Evolutionary conservation across 2,113 vertebrate species (phyloP).

Genomic region (Mionectes macconnelli): DNA sequence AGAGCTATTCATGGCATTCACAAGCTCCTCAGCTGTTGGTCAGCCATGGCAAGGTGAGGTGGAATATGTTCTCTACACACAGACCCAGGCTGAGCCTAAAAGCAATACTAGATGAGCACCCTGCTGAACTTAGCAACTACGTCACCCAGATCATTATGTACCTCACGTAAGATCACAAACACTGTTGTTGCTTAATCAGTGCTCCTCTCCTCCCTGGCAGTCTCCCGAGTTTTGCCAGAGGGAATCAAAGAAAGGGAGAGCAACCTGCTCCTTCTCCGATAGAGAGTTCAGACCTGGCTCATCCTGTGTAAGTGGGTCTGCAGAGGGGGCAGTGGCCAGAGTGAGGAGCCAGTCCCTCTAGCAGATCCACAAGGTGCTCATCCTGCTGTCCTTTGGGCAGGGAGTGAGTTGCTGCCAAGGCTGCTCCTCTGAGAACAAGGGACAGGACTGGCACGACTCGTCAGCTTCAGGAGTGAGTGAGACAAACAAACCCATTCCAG

Average conservation of each 20-base stretch:
- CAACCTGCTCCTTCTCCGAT: not conserved
- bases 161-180: not conserved
- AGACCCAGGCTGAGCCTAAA: not conserved
- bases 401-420: not conserved
- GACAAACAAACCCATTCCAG: not conserved
- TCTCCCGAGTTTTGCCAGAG: not conserved
- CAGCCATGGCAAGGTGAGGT: not conserved
- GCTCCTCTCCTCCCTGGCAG: not conserved
- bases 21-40: not conserved
- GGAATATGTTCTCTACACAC: not conserved
- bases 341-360: not conserved
- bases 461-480: not conserved
- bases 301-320: not conserved
- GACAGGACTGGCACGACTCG: fast-evolving
- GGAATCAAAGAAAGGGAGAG: not conserved
- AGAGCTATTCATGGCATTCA: fast-evolving
- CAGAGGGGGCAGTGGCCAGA: not conserved
- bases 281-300: not conserved
- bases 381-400: not conserved
- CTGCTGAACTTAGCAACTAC: not conserved
- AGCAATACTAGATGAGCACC: not conserved
- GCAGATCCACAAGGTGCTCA: not conserved
- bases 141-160: not conserved
- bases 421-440: not conserved
- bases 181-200: not conserved